Percentiles rank a stretch among this genome's conserved stretches.
These are phyloP conservation scores for Larimichthys crocea DNA, from an alignment of 2,113 vertebrate species.

Conservation along the genomic window DNA sequence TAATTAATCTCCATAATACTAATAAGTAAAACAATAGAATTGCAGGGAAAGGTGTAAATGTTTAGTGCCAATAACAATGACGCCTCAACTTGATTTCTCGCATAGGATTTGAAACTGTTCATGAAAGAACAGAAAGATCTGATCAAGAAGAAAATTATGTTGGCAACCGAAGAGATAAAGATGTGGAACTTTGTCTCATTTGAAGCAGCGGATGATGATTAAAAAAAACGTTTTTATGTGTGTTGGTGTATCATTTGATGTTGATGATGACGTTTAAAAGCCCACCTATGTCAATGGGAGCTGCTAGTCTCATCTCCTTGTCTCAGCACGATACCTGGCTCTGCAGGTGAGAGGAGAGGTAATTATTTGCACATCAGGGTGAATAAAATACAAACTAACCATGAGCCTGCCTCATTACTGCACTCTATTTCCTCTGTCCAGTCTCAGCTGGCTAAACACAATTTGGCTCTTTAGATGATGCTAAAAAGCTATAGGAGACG, in stretches of 20 bases:
- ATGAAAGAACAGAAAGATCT: constrained; percentile 2
- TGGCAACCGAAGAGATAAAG: not conserved
- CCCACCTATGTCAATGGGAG: constrained; percentile 12
- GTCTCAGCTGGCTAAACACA: not conserved
- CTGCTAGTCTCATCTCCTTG: constrained; percentile 24
- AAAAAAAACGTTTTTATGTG: constrained; percentile 1
- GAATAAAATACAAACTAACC: constrained; percentile 45
- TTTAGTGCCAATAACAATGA: not conserved
- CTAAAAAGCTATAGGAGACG: constrained; percentile 19
- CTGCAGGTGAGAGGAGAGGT: constrained; percentile 39
- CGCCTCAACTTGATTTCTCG: not conserved
- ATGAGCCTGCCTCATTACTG: constrained; percentile 16
- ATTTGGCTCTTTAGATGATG: constrained; percentile 35
- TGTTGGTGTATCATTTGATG: constrained; percentile 43
- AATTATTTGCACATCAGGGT: constrained; percentile 56
- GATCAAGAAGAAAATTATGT: not conserved
- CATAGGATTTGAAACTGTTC: constrained; percentile 8
- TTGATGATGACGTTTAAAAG: constrained; percentile 22
- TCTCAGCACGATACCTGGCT: constrained; percentile 41
- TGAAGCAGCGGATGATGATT: constrained; percentile 21
- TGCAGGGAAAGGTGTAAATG: not conserved
- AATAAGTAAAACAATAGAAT: constrained; percentile 46
- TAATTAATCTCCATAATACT: constrained; percentile 54
- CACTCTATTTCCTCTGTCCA: constrained; percentile 14
- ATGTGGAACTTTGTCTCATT: constrained; percentile 2